Percentiles rank a stretch among this genome's conserved stretches.
These are phyloP conservation scores for Oligia strigilis DNA, from an alignment of 2,888 invertebrate species.

Conservation along the genomic window DNA sequence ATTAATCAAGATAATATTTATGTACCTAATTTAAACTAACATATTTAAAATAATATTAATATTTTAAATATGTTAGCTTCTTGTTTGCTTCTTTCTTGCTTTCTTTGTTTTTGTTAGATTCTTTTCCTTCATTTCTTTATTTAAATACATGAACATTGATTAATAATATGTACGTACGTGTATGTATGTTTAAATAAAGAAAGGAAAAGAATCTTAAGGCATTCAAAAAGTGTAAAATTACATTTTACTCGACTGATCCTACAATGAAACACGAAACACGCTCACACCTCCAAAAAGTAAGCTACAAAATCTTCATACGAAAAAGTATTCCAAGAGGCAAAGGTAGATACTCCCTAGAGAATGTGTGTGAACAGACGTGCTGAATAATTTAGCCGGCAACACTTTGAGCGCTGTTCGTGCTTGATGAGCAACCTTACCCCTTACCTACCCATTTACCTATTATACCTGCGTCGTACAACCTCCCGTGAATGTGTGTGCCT, in stretches of 20 bases:
- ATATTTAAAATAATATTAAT: too few relatives aligned
- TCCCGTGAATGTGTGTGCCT: conserved; percentile 51
- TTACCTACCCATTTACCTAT: conserved; percentile 64
- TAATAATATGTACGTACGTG: too few relatives aligned
- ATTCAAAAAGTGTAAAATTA: neutral
- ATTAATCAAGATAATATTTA: too few relatives aligned
- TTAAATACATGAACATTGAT: too few relatives aligned
- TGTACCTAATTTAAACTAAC: too few relatives aligned
- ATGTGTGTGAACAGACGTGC: conserved; percentile 73
- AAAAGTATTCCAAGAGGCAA: conserved; percentile 70
- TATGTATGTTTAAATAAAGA: too few relatives aligned
- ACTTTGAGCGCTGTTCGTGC: conserved; percentile 72
- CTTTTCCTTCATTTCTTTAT: too few relatives aligned
- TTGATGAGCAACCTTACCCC: conserved; percentile 69
- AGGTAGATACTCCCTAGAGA: conserved; percentile 66
- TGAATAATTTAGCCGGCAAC: conserved; percentile 81
- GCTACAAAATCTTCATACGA: conserved; percentile 73
- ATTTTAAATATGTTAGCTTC: too few relatives aligned
- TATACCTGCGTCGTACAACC: conserved; percentile 50
- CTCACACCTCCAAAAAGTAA: conserved; percentile 52
- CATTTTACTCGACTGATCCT: neutral
- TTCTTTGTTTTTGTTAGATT: too few relatives aligned
- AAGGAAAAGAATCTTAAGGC: too few relatives aligned
- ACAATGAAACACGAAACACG: conserved; percentile 1
- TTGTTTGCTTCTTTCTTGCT: too few relatives aligned